These are phyloP conservation scores for Tenthredo mesomela DNA, from an alignment of 2,888 invertebrate species.

Conservation along the genomic window DNA sequence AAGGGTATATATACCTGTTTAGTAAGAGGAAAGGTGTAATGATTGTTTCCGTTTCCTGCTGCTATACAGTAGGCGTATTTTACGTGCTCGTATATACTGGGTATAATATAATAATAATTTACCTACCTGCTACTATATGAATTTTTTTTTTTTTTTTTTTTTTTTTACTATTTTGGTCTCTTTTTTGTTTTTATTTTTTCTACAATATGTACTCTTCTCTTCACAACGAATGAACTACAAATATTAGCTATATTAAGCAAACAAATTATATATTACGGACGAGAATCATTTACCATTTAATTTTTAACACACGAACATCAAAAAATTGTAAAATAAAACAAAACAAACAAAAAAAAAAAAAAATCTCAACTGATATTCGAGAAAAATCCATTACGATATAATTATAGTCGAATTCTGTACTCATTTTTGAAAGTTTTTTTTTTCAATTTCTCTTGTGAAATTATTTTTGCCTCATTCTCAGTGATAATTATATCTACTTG, in stretches of 20 bases:
- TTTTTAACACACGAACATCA: not conserved
- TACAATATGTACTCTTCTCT: too few relatives aligned
- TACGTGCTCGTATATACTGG: not conserved
- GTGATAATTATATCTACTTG: too few relatives aligned
- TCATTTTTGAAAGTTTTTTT: too few relatives aligned
- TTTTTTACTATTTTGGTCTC: not conserved
- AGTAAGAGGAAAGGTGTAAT: constrained; percentile 58
- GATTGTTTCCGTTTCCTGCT: constrained; percentile 64
- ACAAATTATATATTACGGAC: too few relatives aligned
- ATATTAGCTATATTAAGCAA: too few relatives aligned
- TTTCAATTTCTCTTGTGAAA: too few relatives aligned
- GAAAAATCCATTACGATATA: too few relatives aligned
- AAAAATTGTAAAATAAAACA: not conserved
- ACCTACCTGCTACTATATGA: not conserved
- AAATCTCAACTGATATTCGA: not conserved
- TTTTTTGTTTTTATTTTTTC: not conserved
- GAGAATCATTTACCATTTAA: not conserved
- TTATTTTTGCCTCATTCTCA: too few relatives aligned
- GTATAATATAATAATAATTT: not conserved
- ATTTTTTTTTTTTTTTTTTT: not conserved
- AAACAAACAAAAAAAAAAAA: not conserved
- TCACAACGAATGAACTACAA: too few relatives aligned
- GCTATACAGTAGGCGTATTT: constrained; percentile 12
- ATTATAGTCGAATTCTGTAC: too few relatives aligned
- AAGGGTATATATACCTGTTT: constrained; percentile 40